Conservation (phyloP, 2,113 vertebrate species). For the Chlorocebus sabaeus region DNA sequence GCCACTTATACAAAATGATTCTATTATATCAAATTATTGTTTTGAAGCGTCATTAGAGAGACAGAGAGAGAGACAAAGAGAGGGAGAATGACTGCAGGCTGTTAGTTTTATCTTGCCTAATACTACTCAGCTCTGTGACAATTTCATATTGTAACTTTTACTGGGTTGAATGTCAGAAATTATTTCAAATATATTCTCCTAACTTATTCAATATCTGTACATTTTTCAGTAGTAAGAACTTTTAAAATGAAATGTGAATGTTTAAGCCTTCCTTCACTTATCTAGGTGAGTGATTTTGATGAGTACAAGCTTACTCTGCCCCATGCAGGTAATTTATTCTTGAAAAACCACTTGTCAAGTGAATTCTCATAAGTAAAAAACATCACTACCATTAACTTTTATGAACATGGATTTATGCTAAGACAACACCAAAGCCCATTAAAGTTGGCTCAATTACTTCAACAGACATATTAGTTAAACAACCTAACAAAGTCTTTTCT, state of each 20-base stretch:
- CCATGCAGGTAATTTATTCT: background rate
- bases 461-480: constrained; percentile 19
- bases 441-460: constrained; percentile 19
- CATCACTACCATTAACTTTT: constrained; percentile 40
- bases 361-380: constrained; percentile 42
- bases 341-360: constrained; percentile 27
- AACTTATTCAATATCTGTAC: constrained; percentile 46
- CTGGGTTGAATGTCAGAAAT: constrained; percentile 45
- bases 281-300: constrained; percentile 50
- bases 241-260: constrained; percentile 39
- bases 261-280: constrained; percentile 45
- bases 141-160: background rate
- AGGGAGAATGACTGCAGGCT: background rate
- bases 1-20: background rate
- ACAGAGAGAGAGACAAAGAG: background rate
- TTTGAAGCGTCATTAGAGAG: background rate
- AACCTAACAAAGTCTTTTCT: background rate
- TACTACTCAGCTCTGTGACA: background rate
- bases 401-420: background rate
- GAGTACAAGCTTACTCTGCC: background rate
- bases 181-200: constrained; percentile 62
- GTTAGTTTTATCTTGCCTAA: background rate
- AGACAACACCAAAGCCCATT: constrained; percentile 16
- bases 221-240: constrained; percentile 41
- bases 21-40: background rate